A percentile compares a stretch with the other conserved stretches of the same genome.
Evolutionary conservation across 2,113 vertebrate species (phyloP).

Genomic region (Casuarius casuarius): DNA sequence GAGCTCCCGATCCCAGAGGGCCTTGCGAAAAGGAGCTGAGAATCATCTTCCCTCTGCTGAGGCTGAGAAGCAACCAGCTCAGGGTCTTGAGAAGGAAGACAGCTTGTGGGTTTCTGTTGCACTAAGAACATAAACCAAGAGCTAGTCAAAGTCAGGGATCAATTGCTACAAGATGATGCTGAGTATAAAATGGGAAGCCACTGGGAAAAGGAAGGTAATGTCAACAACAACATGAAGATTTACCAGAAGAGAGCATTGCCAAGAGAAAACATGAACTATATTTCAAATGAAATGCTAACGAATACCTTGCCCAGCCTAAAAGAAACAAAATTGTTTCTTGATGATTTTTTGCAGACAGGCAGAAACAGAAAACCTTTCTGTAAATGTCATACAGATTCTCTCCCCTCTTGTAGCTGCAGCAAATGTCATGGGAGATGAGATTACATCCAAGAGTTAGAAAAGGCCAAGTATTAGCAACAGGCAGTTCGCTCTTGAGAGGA

Average conservation of each 20-base stretch:
- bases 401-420: background rate
- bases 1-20: background rate
- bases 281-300: background rate
- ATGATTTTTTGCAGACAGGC: background rate
- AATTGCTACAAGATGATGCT: background rate
- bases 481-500: background rate
- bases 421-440: background rate
- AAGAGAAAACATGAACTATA: background rate
- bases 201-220: background rate
- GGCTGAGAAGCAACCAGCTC: background rate
- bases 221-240: background rate
- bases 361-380: conserved; percentile 18
- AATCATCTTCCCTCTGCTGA: background rate
- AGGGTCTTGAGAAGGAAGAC: background rate
- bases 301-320: background rate
- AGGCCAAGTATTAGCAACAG: background rate
- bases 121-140: background rate
- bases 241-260: background rate
- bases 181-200: background rate
- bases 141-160: background rate
- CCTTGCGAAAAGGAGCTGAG: background rate
- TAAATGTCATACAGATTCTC: conserved; percentile 9
- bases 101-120: background rate
- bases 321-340: conserved; percentile 20
- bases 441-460: background rate